Evolutionary conservation across 2,888 invertebrate species (phyloP).

Genomic region (Cryptocephalus moraei): DNA sequence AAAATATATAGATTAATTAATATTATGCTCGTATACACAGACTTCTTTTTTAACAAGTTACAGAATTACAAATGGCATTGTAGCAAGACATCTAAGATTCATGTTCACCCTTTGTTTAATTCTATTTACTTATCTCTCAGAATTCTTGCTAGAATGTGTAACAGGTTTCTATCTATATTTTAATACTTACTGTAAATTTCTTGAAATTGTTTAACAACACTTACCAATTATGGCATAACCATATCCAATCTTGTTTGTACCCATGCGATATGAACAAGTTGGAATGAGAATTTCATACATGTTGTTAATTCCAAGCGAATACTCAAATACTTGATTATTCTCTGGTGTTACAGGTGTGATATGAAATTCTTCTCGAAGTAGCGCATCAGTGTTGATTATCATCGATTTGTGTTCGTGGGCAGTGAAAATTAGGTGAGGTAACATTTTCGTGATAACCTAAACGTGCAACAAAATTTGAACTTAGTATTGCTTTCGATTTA

Average conservation of each 20-base stretch:
- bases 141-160: no score
- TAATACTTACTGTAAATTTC: no score
- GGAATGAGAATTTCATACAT: slow-evolving; percentile 77
- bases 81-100: no score
- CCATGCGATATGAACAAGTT: slow-evolving; percentile 96
- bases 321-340: slow-evolving; percentile 36
- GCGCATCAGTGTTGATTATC: slow-evolving; percentile 39
- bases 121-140: no score
- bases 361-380: slow-evolving; percentile 27
- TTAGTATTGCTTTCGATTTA: no score
- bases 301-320: slow-evolving; percentile 38
- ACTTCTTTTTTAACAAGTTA: not conserved
- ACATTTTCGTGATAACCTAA: slow-evolving; percentile 51
- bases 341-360: slow-evolving; percentile 27
- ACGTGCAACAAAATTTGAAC: not conserved
- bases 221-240: slow-evolving; percentile 73
- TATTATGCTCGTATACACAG: not conserved
- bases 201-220: slow-evolving; percentile 4
- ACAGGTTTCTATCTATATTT: no score
- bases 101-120: no score
- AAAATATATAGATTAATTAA: slow-evolving; percentile 26
- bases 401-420: slow-evolving; percentile 62
- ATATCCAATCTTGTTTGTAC: slow-evolving; percentile 74
- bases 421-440: slow-evolving; percentile 59
- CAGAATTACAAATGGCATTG: no score